Evolutionary conservation across 2,797 vertebrate species (phyloP).

Genomic region (Mormyrops attenuatus): DNA sequence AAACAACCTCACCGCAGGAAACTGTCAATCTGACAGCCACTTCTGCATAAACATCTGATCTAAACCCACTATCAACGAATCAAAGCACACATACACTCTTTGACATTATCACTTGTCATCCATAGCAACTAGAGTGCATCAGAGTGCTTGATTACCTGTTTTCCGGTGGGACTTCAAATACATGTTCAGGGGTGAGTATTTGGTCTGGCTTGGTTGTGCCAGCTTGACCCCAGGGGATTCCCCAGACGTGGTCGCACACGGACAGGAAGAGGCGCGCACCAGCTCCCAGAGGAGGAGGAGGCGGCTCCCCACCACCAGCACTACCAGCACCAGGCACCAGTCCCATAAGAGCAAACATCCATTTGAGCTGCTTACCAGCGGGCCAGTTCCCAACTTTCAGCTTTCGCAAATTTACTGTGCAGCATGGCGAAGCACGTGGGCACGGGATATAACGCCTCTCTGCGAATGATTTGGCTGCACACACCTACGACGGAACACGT

Average conservation of each 20-base stretch:
- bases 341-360: background rate
- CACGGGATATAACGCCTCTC: background rate
- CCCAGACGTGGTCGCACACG: background rate
- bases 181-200: background rate
- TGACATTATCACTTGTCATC: background rate
- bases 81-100: background rate
- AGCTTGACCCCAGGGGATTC: background rate
- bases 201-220: background rate
- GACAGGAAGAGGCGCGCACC: background rate
- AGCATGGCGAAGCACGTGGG: background rate
- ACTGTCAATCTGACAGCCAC: background rate
- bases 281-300: constrained; percentile 11
- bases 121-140: background rate
- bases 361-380: background rate
- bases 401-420: background rate
- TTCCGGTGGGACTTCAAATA: background rate
- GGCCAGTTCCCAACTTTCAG: background rate
- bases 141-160: background rate
- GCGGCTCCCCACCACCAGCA: background rate
- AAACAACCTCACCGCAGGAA: background rate
- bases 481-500: background rate
- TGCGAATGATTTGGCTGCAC: background rate
- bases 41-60: background rate
- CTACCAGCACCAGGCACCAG: background rate
- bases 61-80: background rate